These are phyloP conservation scores for Trogon melanurus DNA, from an alignment of 2,113 vertebrate genomes.

Conservation along the genomic window DNA sequence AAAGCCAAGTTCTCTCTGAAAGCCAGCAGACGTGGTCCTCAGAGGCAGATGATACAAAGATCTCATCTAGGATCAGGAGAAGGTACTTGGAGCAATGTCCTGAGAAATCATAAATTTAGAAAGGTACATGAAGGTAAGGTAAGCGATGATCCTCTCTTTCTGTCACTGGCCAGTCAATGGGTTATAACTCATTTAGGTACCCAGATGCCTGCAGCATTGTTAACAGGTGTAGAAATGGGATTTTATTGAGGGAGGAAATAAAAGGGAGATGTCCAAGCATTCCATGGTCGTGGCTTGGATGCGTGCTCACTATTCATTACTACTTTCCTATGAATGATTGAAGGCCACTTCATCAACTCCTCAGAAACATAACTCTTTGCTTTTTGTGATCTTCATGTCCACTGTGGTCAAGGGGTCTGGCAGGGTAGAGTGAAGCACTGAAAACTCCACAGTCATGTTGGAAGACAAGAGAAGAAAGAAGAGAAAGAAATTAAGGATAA, in stretches of 20 bases:
- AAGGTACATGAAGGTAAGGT: neutral
- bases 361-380: neutral
- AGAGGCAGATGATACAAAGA: neutral
- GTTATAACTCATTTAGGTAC: neutral
- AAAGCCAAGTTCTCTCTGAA: neutral
- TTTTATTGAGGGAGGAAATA: neutral
- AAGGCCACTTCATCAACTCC: neutral
- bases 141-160: neutral
- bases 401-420: neutral
- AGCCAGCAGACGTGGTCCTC: neutral
- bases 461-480: neutral
- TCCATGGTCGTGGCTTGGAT: neutral
- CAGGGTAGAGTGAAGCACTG: neutral
- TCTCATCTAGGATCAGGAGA: neutral
- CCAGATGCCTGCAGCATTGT: neutral
- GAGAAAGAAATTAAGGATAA: neutral
- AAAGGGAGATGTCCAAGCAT: neutral
- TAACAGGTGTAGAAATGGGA: neutral
- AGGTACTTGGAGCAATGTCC: neutral
- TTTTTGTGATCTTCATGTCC: neutral
- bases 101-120: neutral
- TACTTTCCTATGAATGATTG: neutral
- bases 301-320: neutral
- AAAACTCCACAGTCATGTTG: accelerated
- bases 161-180: neutral